Conservation (phyloP, 2,113 vertebrate genomes). For the Centropus unirufus region DNA sequence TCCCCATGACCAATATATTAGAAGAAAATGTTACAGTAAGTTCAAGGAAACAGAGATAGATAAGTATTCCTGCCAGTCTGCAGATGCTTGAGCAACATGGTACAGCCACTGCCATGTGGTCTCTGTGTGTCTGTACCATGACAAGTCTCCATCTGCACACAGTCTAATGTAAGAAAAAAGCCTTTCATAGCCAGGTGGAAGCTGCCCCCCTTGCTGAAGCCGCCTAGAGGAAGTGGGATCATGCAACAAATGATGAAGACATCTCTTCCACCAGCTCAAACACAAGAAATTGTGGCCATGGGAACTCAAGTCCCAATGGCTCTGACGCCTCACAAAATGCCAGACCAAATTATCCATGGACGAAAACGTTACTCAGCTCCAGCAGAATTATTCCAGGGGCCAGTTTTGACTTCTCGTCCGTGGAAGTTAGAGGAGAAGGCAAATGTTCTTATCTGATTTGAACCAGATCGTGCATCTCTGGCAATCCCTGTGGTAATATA, state of each 20-base stretch:
- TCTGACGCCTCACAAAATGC: not conserved
- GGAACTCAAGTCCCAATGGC: not conserved
- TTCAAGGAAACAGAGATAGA: not conserved
- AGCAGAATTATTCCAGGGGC: rapidly evolving
- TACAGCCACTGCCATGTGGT: not conserved
- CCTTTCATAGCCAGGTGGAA: not conserved
- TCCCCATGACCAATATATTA: not conserved
- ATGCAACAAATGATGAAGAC: not conserved
- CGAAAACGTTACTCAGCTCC: not conserved
- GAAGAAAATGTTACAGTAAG: not conserved
- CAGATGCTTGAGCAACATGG: not conserved
- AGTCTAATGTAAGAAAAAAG: not conserved
- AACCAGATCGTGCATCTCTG: rapidly evolving
- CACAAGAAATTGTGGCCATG: rapidly evolving
- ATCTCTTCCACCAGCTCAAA: not conserved
- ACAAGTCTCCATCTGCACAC: not conserved
- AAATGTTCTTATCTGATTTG: not conserved
- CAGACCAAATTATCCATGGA: not conserved
- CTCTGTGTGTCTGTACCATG: too few species aligned
- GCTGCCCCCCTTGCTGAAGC: not conserved
- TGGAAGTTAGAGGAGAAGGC: not conserved
- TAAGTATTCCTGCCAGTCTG: not conserved
- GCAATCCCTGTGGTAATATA: not conserved
- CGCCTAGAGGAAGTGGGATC: not conserved
- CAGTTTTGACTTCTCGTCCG: rapidly evolving